phyloP scores from a whole-genome alignment of 2,888 invertebrate genomes.

The Hedya salicella region DNA sequence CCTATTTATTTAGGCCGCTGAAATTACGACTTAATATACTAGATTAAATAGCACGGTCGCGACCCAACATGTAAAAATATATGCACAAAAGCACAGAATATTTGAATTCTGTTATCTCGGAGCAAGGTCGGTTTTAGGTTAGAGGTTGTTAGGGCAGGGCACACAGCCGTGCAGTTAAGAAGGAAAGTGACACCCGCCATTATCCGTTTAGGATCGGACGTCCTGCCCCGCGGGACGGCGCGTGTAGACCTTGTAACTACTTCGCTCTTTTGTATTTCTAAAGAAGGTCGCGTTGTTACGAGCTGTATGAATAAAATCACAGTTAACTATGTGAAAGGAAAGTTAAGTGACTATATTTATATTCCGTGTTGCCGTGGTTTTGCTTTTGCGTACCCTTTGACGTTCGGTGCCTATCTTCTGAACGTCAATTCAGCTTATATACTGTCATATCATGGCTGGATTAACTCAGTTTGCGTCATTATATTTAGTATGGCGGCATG shows the following conservation, averaged over 20 bases:
- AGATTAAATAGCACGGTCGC: neutral
- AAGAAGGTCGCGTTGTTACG: conserved; percentile 8
- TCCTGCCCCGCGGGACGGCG: conserved; percentile 25
- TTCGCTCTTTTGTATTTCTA: conserved; percentile 10
- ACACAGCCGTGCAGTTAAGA: conserved; percentile 22
- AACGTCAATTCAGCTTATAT: no score
- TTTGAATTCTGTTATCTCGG: neutral
- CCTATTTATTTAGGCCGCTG: neutral
- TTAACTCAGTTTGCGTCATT: no score
- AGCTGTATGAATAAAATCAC: conserved; percentile 26
- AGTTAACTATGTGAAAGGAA: conserved; percentile 1
- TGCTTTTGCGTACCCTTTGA: no score
- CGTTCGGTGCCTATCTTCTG: no score
- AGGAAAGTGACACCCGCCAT: conserved; percentile 29
- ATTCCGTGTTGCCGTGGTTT: neutral
- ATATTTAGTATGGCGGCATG: no score
- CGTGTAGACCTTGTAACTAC: conserved; percentile 15
- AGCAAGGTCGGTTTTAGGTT: neutral
- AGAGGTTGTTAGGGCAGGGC: neutral
- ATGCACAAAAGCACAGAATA: neutral
- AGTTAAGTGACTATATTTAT: conserved; percentile 3
- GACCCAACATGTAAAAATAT: conserved; percentile 9
- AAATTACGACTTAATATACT: neutral
- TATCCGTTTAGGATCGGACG: conserved; percentile 33
- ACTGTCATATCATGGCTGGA: no score